phyloP scores from a whole-genome alignment of 2,797 vertebrate genomes.

The Xiphophorus birchmanni region DNA sequence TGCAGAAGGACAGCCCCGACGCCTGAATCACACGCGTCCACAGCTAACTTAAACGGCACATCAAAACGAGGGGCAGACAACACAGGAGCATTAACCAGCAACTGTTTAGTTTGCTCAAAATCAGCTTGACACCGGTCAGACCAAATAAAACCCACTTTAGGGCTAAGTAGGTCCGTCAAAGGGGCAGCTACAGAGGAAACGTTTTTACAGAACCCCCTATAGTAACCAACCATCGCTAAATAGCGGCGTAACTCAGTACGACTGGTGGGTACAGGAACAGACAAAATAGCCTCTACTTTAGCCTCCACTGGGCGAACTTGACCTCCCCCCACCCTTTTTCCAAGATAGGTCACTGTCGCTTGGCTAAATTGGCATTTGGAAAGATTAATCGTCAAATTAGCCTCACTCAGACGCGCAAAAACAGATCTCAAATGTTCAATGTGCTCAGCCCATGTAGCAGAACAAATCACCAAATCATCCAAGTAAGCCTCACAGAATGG shows the following conservation, averaged over 20 bases:
- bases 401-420: neutral
- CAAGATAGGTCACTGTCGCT: neutral
- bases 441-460: neutral
- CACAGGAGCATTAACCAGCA: no score
- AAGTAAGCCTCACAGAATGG: neutral
- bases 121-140: no score
- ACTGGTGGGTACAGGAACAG: no score
- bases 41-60: no score
- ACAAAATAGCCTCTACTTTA: neutral
- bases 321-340: neutral
- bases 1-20: no score
- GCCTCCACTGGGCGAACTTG: neutral
- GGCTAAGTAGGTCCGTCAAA: no score
- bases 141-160: no score
- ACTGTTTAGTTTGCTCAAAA: no score
- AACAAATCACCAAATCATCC: neutral
- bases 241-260: neutral
- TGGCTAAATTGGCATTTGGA: neutral
- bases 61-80: no score
- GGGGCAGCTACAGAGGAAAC: no score
- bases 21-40: no score
- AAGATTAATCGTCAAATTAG: neutral
- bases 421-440: neutral
- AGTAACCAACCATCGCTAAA: neutral
- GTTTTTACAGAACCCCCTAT: no score